A percentile compares a stretch with the other conserved stretches of the same genome.
Evolutionary conservation across 2,113 vertebrate genomes (phyloP).

Genomic region (Thamnaconus septentrionalis): DNA sequence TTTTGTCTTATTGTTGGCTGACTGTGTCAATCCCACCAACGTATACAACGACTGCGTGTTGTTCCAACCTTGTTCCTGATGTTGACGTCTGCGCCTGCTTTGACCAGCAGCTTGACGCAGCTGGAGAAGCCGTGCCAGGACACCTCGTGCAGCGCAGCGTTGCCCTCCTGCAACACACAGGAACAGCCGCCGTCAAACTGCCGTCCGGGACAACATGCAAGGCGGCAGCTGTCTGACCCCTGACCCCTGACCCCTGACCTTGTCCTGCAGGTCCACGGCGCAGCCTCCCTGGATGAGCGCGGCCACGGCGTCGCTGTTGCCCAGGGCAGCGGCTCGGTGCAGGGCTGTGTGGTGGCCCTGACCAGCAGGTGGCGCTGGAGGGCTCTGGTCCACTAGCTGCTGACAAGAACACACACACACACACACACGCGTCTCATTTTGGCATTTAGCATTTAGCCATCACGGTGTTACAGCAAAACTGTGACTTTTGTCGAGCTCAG

Average conservation of each 20-base stretch:
- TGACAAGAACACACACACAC: too few species aligned
- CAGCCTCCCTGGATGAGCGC: slow-evolving; percentile 91
- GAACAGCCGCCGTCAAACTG: not conserved
- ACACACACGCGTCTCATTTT: too few species aligned
- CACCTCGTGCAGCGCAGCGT: slow-evolving; percentile 92
- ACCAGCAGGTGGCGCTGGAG: not conserved
- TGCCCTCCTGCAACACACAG: slow-evolving; percentile 83
- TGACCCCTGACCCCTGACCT: slow-evolving; percentile 72
- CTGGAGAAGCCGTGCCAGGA: slow-evolving; percentile 97
- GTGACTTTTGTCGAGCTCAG: too few species aligned
- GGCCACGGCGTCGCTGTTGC: slow-evolving; percentile 85
- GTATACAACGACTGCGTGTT: not conserved
- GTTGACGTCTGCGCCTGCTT: slow-evolving; percentile 92
- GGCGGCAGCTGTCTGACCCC: too few species aligned
- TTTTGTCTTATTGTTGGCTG: too few species aligned
- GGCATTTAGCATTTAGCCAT: too few species aligned
- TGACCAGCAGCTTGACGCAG: slow-evolving; percentile 92
- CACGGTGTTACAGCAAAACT: too few species aligned
- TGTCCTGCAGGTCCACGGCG: slow-evolving; percentile 93
- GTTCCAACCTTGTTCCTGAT: slow-evolving; percentile 90
- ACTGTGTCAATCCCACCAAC: too few species aligned
- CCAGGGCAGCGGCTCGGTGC: slow-evolving; percentile 90
- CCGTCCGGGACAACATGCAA: not conserved
- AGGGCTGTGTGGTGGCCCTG: slow-evolving; percentile 94
- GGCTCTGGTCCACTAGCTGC: too few species aligned